These are phyloP conservation scores for Psittacara wagleri DNA, from an alignment of 2,113 vertebrate species.

Conservation along the genomic window DNA sequence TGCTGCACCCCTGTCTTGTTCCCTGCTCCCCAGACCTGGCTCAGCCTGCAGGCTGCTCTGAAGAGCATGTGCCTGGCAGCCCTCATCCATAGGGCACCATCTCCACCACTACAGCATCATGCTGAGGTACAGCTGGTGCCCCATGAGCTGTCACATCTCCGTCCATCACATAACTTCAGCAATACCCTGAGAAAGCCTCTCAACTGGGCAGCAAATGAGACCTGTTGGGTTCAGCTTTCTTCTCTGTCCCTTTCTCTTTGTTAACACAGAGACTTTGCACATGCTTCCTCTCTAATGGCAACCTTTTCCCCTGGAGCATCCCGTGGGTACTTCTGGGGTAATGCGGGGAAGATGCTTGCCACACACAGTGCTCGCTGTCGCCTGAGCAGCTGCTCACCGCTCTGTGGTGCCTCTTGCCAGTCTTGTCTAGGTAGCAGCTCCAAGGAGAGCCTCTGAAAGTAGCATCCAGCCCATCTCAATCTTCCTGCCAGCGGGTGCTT, in stretches of 20 bases:
- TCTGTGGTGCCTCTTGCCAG: not conserved
- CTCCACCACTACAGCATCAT: not conserved
- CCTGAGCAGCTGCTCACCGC: slow-evolving; percentile 4
- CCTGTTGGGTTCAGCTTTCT: not conserved
- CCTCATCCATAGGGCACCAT: not conserved
- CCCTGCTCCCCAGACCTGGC: not conserved
- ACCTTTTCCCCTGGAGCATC: not conserved
- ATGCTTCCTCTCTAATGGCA: not conserved
- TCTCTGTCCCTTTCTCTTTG: slow-evolving; percentile 40
- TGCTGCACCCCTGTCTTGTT: not conserved
- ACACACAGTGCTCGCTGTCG: fast-evolving
- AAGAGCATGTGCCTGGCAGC: not conserved
- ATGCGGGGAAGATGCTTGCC: not conserved
- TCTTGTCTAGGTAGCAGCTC: not conserved
- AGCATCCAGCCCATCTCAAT: not conserved
- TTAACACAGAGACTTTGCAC: slow-evolving; percentile 15
- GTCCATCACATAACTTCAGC: fast-evolving
- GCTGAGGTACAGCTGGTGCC: not conserved
- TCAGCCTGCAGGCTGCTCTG: not conserved
- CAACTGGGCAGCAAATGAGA: not conserved
- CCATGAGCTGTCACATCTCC: not conserved
- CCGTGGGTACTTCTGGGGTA: not conserved
- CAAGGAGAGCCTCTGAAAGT: not conserved
- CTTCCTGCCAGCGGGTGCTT: not conserved
- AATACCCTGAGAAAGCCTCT: not conserved